phyloP scores from a whole-genome alignment of 2,797 vertebrate species.

The Gallinago stenura region DNA sequence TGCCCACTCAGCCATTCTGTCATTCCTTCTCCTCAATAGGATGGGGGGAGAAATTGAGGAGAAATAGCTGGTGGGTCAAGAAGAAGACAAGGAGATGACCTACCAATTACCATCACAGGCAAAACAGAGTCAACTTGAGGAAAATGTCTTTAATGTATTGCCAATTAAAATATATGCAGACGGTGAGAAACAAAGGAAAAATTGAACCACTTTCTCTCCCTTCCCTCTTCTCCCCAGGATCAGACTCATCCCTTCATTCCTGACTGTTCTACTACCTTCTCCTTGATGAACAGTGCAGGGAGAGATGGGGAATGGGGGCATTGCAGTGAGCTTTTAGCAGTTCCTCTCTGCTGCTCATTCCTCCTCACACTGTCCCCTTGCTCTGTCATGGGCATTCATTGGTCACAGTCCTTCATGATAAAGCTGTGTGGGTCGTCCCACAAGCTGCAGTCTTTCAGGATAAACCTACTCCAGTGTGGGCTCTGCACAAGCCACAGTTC shows the following conservation, averaged over 20 bases:
- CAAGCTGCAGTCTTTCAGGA: background rate
- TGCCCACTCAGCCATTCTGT: background rate
- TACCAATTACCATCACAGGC: background rate
- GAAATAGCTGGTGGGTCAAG: background rate
- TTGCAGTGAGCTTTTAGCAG: background rate
- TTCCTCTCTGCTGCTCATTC: background rate
- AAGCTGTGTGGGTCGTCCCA: background rate
- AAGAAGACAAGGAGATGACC: background rate
- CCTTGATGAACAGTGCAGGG: rapidly evolving
- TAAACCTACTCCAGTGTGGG: background rate
- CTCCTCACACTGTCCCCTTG: background rate
- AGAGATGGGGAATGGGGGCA: rapidly evolving
- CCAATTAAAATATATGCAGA: background rate
- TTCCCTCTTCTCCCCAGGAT: background rate
- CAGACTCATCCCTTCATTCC: background rate
- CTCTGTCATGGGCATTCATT: background rate
- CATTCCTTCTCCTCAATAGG: background rate
- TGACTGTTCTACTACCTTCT: background rate
- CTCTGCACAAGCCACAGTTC: background rate
- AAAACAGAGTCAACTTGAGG: background rate
- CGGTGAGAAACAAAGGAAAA: background rate
- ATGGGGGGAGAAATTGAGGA: background rate
- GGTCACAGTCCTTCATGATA: background rate
- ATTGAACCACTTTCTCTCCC: background rate
- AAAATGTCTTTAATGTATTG: background rate